Conservation (phyloP, 1,140 invertebrate genomes). For the Danaus melanippus region DNA sequence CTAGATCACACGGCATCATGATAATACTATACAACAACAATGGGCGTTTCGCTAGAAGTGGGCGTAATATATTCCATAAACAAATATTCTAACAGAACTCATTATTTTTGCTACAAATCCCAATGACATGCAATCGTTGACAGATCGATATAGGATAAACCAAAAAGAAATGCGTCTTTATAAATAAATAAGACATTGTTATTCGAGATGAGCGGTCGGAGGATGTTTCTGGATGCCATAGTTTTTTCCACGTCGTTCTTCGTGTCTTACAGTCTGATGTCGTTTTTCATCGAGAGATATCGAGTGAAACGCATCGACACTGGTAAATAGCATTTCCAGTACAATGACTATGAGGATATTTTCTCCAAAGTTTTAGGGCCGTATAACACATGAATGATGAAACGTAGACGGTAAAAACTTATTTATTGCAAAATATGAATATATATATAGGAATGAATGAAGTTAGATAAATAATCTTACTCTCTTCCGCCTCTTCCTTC, state of each 20-base stretch:
- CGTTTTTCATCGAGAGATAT: conserved; percentile 36
- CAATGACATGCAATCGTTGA: no score
- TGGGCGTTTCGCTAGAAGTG: no score
- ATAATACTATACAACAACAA: no score
- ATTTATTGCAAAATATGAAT: no score
- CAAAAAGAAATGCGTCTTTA: conserved; percentile 26
- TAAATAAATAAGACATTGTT: conserved; percentile 23
- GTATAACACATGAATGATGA: no score
- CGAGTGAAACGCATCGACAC: conserved; percentile 25
- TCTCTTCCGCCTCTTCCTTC: conserved; percentile 58
- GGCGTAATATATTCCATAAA: conserved; percentile 1
- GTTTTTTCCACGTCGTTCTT: conserved; percentile 40
- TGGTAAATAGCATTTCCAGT: conserved; percentile 13
- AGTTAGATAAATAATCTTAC: conserved; percentile 24
- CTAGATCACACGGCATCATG: no score
- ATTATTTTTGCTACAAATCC: no score
- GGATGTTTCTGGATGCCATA: conserved; percentile 17
- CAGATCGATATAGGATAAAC: conserved; percentile 13
- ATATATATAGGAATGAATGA: no score
- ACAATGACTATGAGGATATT: conserved; percentile 8
- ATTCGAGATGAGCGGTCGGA: no score
- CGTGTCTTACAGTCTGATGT: conserved; percentile 36
- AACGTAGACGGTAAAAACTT: no score
- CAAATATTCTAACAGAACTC: neutral
- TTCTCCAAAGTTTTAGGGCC: no score